phyloP scores from a whole-genome alignment of 2,797 vertebrate genomes.

The Okamejei kenojei region DNA sequence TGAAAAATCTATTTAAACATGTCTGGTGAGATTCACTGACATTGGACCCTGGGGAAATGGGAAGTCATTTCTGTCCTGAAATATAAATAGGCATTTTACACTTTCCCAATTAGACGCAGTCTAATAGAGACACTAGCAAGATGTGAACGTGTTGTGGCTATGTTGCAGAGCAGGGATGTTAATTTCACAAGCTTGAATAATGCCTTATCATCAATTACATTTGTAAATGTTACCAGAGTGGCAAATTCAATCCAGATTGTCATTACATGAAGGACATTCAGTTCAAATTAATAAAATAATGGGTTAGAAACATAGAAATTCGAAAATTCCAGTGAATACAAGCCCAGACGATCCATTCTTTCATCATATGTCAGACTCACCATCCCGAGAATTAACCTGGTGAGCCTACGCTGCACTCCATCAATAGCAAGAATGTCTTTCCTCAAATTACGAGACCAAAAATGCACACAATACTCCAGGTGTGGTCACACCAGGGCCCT shows the following conservation, averaged over 20 bases:
- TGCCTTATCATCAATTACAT: background rate
- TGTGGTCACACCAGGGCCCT: too few species aligned
- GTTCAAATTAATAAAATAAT: background rate
- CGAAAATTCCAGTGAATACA: too few species aligned
- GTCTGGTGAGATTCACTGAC: constrained; percentile 1
- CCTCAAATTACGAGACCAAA: too few species aligned
- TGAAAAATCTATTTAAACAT: constrained; percentile 15
- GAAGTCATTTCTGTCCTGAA: background rate
- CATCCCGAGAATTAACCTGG: too few species aligned
- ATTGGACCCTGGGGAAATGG: background rate
- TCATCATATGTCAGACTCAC: too few species aligned
- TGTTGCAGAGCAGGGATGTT: background rate
- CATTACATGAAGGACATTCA: background rate
- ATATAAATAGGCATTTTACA: constrained; percentile 8
- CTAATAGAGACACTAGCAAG: background rate
- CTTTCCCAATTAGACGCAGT: background rate
- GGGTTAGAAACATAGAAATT: background rate
- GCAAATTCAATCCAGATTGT: background rate
- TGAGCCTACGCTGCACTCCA: too few species aligned
- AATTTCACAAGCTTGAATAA: background rate
- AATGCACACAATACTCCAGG: too few species aligned
- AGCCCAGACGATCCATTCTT: too few species aligned
- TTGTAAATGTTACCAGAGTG: background rate
- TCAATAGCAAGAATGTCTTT: too few species aligned
- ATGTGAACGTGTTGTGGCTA: background rate